Evolutionary conservation across 1,140 invertebrate species (phyloP), one percentile per base, ranked within the genome.

Genomic region (Panulirus ornatus): DNA sequence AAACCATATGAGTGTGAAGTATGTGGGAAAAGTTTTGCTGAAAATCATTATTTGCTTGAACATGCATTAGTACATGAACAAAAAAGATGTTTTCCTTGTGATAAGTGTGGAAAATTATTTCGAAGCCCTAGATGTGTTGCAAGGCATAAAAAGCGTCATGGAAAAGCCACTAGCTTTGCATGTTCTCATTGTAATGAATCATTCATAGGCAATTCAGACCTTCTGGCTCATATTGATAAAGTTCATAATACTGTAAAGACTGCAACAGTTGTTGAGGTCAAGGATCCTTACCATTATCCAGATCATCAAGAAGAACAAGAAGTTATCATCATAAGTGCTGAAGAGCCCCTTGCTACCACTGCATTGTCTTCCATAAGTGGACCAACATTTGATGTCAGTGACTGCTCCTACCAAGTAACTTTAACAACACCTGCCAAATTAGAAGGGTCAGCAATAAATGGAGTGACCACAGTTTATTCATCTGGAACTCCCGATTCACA

Each of bases 1-100:
- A 84, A 92, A 30, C 92, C 93, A 6, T 94, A 94, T 88, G 93
- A 93, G 2, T 94, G 94, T 91, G 93, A 94, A 40, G 93, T 94
- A 51, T 96, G 95, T 92, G 95, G 95, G 19, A 96, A 96, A 93
- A 92, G 95, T 47, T 96, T 95, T 92, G 95, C 95, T 89, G 95
- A 96, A 92, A 95, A 94, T 78, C 94, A 94, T 5, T 94, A 95
- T 86, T 94, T 95, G 92, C 95, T 95, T 92, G 95, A 95, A 91
- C 95, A 95, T 92, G 95, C 92, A 86, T 91, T 93, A 14, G 92
- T 94, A 73, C 94, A 94, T 88, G 93, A 93, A 0, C 93, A 94
- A 34, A 93, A 94, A 82, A 95, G 95, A 70, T 93, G 94, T 11
- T 94, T 93, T 85, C 84, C 91, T 1, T 95, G 94, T 90, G 93